Percentiles rank a stretch among this genome's conserved stretches.
These are phyloP conservation scores for Dasyornis broadbenti DNA, from an alignment of 2,113 vertebrate genomes.

Conservation along the genomic window DNA sequence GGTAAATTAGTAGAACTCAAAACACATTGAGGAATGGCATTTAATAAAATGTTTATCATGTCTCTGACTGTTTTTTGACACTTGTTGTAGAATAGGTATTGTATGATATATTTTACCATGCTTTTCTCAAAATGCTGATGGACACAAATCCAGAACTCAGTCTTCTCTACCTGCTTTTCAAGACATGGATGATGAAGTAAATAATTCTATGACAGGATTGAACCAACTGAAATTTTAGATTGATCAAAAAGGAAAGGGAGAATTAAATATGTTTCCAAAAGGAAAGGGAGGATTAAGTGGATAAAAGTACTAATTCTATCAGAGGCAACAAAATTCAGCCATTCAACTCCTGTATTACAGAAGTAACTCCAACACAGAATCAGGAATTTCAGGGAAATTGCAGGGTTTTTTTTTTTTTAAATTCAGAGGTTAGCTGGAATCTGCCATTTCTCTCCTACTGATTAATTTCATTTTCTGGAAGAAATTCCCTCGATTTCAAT, in stretches of 20 bases:
- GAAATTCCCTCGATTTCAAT: background rate
- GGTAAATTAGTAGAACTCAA: background rate
- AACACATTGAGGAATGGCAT: background rate
- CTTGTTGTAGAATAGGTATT: background rate
- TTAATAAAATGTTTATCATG: background rate
- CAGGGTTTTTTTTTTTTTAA: background rate
- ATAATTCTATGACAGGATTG: background rate
- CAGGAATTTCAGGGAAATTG: background rate
- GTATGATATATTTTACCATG: background rate
- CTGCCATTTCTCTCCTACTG: background rate
- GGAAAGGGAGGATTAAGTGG: background rate
- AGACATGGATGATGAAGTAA: background rate
- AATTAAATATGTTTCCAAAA: conserved; percentile 1
- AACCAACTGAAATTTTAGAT: background rate
- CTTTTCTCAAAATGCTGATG: background rate
- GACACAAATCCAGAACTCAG: background rate
- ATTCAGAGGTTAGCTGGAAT: background rate
- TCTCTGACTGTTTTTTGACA: background rate
- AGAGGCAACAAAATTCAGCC: background rate
- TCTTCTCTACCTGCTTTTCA: background rate
- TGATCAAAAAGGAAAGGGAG: background rate
- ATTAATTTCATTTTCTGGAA: background rate
- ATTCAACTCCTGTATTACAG: background rate
- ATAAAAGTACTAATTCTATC: conserved; percentile 1
- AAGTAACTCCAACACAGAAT: background rate